phyloP scores from a whole-genome alignment of 2,113 vertebrate species.

The Plectropomus leopardus region DNA sequence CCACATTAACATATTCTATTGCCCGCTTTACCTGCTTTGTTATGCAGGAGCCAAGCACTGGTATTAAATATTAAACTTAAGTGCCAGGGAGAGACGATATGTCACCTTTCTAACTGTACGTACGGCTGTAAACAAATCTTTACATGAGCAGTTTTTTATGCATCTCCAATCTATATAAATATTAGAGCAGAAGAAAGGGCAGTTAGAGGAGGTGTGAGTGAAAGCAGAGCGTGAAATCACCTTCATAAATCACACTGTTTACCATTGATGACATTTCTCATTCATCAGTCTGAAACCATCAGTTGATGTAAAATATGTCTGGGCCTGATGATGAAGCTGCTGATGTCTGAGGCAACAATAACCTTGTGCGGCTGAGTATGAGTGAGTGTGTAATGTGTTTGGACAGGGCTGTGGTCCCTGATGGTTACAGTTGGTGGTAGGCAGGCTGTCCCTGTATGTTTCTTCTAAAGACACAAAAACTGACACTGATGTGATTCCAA shows the following conservation, averaged over 20 bases:
- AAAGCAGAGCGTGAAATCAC: constrained; percentile 49
- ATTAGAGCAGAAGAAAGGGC: constrained; percentile 43
- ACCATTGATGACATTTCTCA: constrained; percentile 66
- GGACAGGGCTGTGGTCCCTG: constrained; percentile 28
- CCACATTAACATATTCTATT: constrained; percentile 79
- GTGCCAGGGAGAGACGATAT: constrained; percentile 50
- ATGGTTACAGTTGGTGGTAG: constrained; percentile 8
- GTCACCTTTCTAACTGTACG: constrained; percentile 51
- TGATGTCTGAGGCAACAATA: constrained; percentile 65
- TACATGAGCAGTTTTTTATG: constrained; percentile 39
- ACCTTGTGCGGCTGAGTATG: constrained; percentile 60
- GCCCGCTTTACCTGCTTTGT: constrained; percentile 64
- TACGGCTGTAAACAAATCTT: constrained; percentile 13
- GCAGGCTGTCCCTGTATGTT: background rate
- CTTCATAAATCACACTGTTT: constrained; percentile 74
- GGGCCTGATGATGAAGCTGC: constrained; percentile 67
- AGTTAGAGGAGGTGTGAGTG: constrained; percentile 38
- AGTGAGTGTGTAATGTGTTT: constrained; percentile 50
- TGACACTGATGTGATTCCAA: background rate
- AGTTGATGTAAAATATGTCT: constrained; percentile 62
- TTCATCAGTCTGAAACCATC: constrained; percentile 68
- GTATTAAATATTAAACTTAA: constrained; percentile 81
- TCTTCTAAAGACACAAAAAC: constrained; percentile 4
- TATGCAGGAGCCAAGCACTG: constrained; percentile 58
- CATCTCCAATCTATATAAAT: constrained; percentile 52